These are phyloP conservation scores for Sander vitreus DNA, from an alignment of 2,113 vertebrate genomes.

Conservation along the genomic window DNA sequence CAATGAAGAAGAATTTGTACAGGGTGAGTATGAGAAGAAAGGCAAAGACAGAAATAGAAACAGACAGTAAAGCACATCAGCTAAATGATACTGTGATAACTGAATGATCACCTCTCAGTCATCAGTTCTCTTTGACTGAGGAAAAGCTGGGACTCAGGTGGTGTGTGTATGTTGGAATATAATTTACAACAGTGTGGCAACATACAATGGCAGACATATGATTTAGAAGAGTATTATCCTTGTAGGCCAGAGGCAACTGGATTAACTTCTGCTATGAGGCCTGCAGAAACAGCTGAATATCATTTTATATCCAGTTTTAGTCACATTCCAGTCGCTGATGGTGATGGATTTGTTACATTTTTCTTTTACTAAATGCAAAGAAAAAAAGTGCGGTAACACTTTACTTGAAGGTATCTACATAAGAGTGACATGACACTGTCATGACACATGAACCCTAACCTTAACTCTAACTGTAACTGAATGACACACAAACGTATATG, in stretches of 20 bases:
- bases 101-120: constrained; percentile 19
- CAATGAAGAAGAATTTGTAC: background rate
- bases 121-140: background rate
- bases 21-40: background rate
- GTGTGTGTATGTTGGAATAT: background rate
- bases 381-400: too few species aligned
- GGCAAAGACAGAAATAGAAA: background rate
- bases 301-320: background rate
- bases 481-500: too few species aligned
- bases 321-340: background rate
- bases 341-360: background rate
- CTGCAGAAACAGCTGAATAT: background rate
- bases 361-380: background rate
- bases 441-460: too few species aligned
- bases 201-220: background rate
- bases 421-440: too few species aligned
- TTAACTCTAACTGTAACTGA: too few species aligned
- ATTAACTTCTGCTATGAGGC: constrained; percentile 23
- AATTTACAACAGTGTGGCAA: constrained; percentile 41
- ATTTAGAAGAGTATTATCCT: constrained; percentile 47
- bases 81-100: constrained; percentile 19
- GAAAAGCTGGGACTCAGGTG: constrained; percentile 55
- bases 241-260: background rate
- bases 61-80: background rate
- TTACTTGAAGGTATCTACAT: too few species aligned